A percentile compares a stretch with the other conserved stretches of the same genome.
Evolutionary conservation across 1,140 invertebrate species (phyloP).

Genomic region (Dryas iulia): DNA sequence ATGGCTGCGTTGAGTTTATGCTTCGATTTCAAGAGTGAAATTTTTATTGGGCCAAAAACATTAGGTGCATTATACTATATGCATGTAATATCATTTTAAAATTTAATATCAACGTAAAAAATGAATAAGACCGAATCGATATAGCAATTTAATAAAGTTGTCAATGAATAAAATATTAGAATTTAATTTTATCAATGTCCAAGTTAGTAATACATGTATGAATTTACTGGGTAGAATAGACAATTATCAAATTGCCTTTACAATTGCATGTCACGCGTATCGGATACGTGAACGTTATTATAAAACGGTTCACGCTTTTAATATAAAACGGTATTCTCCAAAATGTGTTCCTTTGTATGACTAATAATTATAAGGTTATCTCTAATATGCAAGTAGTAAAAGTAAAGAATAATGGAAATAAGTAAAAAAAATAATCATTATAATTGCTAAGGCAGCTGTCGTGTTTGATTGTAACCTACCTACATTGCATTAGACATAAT

Average conservation of each 20-base stretch:
- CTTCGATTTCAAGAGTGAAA: slow-evolving; percentile 58
- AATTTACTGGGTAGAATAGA: not conserved
- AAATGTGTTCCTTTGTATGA: too few species aligned
- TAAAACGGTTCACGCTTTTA: too few species aligned
- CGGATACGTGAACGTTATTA: not conserved
- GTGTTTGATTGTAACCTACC: not conserved
- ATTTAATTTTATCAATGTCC: too few species aligned
- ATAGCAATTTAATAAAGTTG: too few species aligned
- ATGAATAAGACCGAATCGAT: too few species aligned
- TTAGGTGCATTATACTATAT: not conserved
- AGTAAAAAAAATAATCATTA: not conserved
- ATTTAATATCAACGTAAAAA: too few species aligned
- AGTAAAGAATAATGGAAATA: too few species aligned
- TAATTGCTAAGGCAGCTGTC: slow-evolving; percentile 16
- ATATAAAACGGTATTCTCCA: too few species aligned
- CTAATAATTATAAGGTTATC: not conserved
- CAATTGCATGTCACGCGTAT: not conserved
- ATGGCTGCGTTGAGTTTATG: slow-evolving; percentile 61
- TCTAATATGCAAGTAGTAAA: not conserved
- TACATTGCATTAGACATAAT: slow-evolving; percentile 8
- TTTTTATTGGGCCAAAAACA: slow-evolving; percentile 40
- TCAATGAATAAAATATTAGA: too few species aligned
- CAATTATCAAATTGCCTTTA: not conserved
- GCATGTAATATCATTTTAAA: too few species aligned
- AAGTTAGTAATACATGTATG: too few species aligned